phyloP scores from a whole-genome alignment of 2,113 vertebrate species.

The Prunella himalayana region DNA sequence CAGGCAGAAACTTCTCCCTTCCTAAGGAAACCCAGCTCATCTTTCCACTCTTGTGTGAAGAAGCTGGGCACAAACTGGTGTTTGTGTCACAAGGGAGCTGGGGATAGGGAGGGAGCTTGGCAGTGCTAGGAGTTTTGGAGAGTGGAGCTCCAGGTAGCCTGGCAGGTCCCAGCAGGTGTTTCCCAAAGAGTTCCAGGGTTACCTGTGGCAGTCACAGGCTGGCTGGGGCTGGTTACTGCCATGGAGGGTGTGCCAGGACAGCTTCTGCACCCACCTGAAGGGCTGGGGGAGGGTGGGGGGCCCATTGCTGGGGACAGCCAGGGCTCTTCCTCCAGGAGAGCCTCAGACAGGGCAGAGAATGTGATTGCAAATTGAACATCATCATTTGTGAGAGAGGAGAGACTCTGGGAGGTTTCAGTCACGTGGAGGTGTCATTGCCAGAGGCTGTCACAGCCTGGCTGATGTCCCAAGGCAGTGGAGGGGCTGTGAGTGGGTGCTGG shows the following conservation, averaged over 20 bases:
- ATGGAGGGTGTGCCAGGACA: background rate
- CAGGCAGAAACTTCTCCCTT: background rate
- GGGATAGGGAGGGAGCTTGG: background rate
- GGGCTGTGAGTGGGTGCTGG: background rate
- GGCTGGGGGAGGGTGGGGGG: too few relatives aligned
- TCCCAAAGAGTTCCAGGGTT: background rate
- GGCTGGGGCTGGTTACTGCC: background rate
- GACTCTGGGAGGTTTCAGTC: background rate
- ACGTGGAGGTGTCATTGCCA: background rate
- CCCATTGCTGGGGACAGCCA: background rate
- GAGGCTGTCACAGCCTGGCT: background rate
- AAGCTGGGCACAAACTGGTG: background rate
- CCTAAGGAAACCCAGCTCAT: background rate
- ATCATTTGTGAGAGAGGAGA: background rate
- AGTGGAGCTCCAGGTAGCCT: background rate
- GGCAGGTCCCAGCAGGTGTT: background rate
- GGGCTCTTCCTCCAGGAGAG: background rate
- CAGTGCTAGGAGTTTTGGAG: background rate
- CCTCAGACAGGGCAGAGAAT: background rate
- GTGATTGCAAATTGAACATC: rapidly evolving
- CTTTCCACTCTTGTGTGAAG: background rate
- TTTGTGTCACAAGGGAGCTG: background rate
- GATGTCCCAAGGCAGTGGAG: background rate
- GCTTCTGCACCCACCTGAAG: background rate
- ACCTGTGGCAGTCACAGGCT: background rate